Evolutionary conservation across 2,113 vertebrate species (phyloP).

Genomic region (Megaptera novaeangliae): DNA sequence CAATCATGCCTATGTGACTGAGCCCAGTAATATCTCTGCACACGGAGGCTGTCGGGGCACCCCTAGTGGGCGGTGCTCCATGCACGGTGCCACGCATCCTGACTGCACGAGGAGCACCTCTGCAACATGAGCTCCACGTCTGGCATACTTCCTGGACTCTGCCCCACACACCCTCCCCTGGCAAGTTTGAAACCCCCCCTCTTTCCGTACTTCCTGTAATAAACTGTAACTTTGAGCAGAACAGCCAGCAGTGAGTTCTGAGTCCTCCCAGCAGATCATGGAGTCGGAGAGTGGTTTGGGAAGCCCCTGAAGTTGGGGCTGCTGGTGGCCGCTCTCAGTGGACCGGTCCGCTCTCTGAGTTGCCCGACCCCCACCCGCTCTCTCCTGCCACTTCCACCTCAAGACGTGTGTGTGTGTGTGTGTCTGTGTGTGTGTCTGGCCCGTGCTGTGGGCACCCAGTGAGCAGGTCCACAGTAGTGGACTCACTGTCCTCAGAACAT

Average conservation of each 20-base stretch:
- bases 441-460: background rate
- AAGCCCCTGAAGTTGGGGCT: background rate
- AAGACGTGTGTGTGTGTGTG: too few species aligned
- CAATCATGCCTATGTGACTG: accelerated
- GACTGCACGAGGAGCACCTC: background rate
- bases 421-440: too few species aligned
- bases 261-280: background rate
- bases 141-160: background rate
- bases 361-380: too few species aligned
- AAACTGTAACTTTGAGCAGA: background rate
- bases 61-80: background rate
- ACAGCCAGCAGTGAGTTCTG: background rate
- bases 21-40: background rate
- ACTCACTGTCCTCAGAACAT: background rate
- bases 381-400: background rate
- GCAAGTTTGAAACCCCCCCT: background rate
- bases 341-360: background rate
- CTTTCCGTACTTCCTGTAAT: background rate
- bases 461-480: background rate
- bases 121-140: background rate
- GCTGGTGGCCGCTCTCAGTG: accelerated
- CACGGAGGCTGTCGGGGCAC: background rate
- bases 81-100: background rate
- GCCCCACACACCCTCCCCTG: background rate
- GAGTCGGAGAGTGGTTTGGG: background rate